These are phyloP conservation scores for Leucopsar rothschildi DNA, from an alignment of 2,113 vertebrate species.

Conservation along the genomic window DNA sequence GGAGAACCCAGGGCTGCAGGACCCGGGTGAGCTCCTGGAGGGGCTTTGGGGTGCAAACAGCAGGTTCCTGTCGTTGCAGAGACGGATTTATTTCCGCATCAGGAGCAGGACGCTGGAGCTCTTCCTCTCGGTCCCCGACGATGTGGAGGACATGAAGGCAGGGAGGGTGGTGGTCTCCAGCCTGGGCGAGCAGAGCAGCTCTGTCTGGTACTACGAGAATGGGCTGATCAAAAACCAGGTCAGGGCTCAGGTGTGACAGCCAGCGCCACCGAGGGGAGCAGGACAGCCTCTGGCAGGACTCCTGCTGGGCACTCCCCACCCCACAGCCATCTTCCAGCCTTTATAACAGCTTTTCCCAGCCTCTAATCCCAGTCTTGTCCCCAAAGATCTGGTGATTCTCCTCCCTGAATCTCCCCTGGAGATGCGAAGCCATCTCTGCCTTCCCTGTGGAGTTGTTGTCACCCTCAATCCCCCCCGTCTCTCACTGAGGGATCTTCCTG, in stretches of 20 bases:
- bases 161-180: constrained; percentile 84
- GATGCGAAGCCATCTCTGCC: not conserved
- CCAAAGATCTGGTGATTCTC: not conserved
- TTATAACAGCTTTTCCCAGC: not conserved
- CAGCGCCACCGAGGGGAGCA: fast-evolving
- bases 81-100: constrained; percentile 80
- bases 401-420: not conserved
- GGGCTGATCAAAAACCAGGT: constrained; percentile 94
- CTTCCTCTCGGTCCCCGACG: constrained; percentile 81
- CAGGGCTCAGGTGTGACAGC: not conserved
- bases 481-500: not conserved
- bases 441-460: not conserved
- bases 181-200: constrained; percentile 75
- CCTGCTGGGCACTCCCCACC: not conserved
- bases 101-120: constrained; percentile 78
- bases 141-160: constrained; percentile 87
- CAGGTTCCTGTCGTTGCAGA: constrained; percentile 69
- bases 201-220: constrained; percentile 90
- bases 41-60: not conserved
- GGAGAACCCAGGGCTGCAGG: not conserved
- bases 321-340: not conserved
- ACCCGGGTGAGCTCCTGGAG: not conserved
- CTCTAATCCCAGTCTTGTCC: not conserved
- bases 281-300: not conserved
- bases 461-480: too few species aligned